A percentile compares a stretch with the other conserved stretches of the same genome.
Evolutionary conservation across 2,888 invertebrate genomes (phyloP).

Genomic region (Philhelius pedissequus): DNA sequence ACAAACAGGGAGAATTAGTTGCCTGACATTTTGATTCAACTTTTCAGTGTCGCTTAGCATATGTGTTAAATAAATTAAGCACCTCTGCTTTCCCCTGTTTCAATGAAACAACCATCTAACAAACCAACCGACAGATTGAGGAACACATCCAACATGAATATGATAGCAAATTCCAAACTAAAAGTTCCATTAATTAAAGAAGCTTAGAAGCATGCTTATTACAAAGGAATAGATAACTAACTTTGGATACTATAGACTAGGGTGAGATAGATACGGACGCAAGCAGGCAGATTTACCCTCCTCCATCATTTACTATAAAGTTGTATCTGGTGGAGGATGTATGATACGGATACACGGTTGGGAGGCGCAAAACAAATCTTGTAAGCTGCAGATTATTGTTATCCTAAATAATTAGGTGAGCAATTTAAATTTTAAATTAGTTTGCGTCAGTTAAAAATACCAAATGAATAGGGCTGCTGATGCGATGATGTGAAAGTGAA

Average conservation of each 20-base stretch:
- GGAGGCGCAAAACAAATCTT: conserved; percentile 44
- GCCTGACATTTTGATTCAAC: conserved; percentile 48
- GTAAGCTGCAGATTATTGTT: conserved; percentile 60
- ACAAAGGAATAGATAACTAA: conserved; percentile 65
- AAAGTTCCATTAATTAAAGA: conserved; percentile 68
- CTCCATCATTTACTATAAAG: not conserved
- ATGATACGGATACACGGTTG: not conserved
- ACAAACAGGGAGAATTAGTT: conserved; percentile 26
- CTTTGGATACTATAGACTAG: conserved; percentile 37
- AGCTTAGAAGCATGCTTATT: conserved; percentile 64
- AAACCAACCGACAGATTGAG: conserved; percentile 29
- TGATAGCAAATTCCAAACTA: conserved; percentile 60
- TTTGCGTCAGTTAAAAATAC: conserved; percentile 46
- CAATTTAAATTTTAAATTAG: conserved; percentile 66
- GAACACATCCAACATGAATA: conserved; percentile 49
- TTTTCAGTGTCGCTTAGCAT: conserved; percentile 36
- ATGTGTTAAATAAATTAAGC: conserved; percentile 56
- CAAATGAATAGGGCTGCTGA: conserved; percentile 24
- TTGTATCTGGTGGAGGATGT: not conserved
- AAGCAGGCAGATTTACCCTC: not conserved
- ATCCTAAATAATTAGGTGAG: conserved; percentile 64
- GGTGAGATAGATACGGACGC: not conserved
- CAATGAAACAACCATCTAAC: not conserved
- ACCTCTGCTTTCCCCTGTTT: not conserved
- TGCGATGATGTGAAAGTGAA: conserved; percentile 24